A percentile compares a stretch with the other conserved stretches of the same genome.
phyloP scores from a whole-genome alignment of 1,140 invertebrate species.

The Colletes latitarsis region DNA sequence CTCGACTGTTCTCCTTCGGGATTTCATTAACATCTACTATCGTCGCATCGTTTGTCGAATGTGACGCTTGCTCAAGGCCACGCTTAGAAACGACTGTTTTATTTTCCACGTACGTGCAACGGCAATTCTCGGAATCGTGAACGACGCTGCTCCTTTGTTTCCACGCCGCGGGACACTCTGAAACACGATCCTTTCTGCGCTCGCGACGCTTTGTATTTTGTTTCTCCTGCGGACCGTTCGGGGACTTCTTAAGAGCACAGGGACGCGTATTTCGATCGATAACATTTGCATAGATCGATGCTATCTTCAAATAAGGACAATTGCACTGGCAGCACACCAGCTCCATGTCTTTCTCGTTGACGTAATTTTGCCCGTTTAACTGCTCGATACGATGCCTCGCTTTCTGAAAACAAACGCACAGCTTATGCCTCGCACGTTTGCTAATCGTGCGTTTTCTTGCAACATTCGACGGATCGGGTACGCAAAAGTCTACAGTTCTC shows the following conservation, averaged over 20 bases:
- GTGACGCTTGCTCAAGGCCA: neutral
- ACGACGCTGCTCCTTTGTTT: neutral
- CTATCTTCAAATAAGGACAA: conserved; percentile 30
- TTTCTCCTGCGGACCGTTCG: neutral
- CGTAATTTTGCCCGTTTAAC: neutral
- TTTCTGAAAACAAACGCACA: neutral
- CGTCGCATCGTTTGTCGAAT: neutral
- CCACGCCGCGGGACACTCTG: neutral
- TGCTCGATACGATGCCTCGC: neutral
- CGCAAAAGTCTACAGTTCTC: neutral
- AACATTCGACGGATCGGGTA: neutral
- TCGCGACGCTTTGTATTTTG: neutral
- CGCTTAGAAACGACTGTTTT: neutral
- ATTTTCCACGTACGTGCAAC: neutral
- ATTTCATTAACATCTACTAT: neutral
- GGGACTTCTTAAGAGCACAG: neutral
- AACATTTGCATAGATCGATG: too few relatives aligned
- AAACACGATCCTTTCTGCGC: neutral
- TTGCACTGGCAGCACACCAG: conserved; percentile 30
- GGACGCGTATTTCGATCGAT: neutral
- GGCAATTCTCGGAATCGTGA: neutral
- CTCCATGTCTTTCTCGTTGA: neutral
- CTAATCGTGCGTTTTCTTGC: neutral
- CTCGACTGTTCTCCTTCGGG: neutral
- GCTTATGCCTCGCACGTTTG: neutral